Evolutionary conservation across 2,888 invertebrate species (phyloP).

Genomic region (Calephelis perditalis): DNA sequence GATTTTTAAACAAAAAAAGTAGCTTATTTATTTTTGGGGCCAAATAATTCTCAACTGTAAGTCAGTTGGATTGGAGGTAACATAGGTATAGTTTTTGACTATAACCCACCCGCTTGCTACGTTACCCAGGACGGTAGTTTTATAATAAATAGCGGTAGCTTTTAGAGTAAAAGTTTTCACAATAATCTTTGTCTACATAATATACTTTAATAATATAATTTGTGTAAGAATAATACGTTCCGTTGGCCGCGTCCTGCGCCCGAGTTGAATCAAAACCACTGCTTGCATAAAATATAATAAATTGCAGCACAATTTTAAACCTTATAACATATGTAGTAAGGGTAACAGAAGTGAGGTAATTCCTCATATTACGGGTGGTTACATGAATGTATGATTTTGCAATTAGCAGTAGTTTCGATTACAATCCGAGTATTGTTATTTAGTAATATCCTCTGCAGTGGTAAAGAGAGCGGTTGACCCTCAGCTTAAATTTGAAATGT

Average conservation of each 20-base stretch:
- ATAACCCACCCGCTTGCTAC: too few relatives aligned
- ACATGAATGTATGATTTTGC: conserved; percentile 22
- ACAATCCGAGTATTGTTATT: conserved; percentile 36
- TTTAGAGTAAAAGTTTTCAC: too few relatives aligned
- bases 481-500: conserved; percentile 1
- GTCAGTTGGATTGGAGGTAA: too few relatives aligned
- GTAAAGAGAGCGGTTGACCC: conserved; percentile 25
- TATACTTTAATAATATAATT: background rate
- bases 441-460: conserved; percentile 37
- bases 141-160: too few relatives aligned
- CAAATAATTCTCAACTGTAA: too few relatives aligned
- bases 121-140: too few relatives aligned
- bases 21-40: too few relatives aligned
- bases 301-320: conserved; percentile 3
- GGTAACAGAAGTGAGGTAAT: conserved; percentile 3
- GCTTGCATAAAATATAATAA: conserved; percentile 24
- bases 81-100: too few relatives aligned
- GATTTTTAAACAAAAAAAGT: too few relatives aligned
- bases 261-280: conserved; percentile 25
- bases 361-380: conserved; percentile 19
- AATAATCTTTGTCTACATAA: too few relatives aligned
- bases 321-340: background rate
- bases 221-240: conserved; percentile 21
- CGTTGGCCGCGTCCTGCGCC: conserved; percentile 22
- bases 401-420: conserved; percentile 32